Evolutionary conservation across 2,888 invertebrate species (phyloP).

Genomic region (Arctia plantaginis): DNA sequence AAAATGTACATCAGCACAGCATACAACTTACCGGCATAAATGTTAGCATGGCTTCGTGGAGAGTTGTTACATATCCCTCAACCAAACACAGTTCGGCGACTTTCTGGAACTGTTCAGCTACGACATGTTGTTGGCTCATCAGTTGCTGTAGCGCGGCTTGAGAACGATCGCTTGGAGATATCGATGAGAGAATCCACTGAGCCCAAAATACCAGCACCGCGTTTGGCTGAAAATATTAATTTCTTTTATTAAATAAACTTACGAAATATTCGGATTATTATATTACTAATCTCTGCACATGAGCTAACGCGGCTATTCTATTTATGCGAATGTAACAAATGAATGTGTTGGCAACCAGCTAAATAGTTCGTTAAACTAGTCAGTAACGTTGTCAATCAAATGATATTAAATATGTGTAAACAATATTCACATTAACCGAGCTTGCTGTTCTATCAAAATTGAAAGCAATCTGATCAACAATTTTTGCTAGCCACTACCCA

Average conservation of each 20-base stretch:
- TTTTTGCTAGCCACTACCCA: too few relatives aligned
- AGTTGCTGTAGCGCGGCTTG: slow-evolving; percentile 62
- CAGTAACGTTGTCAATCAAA: not conserved
- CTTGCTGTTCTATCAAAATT: not conserved
- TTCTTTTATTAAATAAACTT: not conserved
- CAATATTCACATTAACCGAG: not conserved
- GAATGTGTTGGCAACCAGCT: not conserved
- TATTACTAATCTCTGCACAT: too few relatives aligned
- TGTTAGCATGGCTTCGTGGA: slow-evolving; percentile 89
- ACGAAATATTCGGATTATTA: too few relatives aligned
- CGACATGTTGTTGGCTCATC: slow-evolving; percentile 63
- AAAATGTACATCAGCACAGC: not conserved
- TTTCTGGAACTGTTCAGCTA: slow-evolving; percentile 73
- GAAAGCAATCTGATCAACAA: too few relatives aligned
- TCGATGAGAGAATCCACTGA: slow-evolving; percentile 84
- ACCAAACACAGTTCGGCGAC: slow-evolving; percentile 85
- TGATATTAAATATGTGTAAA: not conserved
- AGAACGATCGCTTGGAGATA: slow-evolving; percentile 61
- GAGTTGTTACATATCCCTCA: slow-evolving; percentile 86
- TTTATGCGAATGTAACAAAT: not conserved
- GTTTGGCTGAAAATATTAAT: slow-evolving; percentile 79
- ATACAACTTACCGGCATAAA: slow-evolving; percentile 88
- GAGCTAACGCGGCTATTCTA: too few relatives aligned
- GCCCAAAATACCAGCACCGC: slow-evolving; percentile 88
- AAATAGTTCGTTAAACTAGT: not conserved